These are phyloP conservation scores for Clarias magur DNA, from an alignment of 2,113 vertebrate species.

Conservation along the genomic window DNA sequence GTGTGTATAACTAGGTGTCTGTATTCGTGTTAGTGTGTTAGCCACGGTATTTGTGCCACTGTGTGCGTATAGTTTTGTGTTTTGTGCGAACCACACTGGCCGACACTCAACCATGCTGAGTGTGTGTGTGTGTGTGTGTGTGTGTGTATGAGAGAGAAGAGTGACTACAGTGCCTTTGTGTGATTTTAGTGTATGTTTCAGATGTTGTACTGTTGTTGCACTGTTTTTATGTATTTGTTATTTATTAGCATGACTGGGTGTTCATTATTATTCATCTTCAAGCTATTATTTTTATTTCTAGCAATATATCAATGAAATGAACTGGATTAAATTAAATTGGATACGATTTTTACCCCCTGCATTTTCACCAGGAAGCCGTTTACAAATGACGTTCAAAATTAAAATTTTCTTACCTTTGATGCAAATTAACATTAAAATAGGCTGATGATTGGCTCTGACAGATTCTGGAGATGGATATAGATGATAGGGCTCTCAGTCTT, in stretches of 20 bases:
- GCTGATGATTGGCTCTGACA: neutral
- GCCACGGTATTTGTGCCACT: slow-evolving; percentile 52
- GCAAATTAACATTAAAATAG: neutral
- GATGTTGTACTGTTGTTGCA: neutral
- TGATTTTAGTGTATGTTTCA: slow-evolving; percentile 5
- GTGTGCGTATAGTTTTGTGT: slow-evolving; percentile 63
- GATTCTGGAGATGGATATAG: neutral
- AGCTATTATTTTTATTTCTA: neutral
- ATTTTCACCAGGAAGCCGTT: neutral
- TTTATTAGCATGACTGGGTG: neutral
- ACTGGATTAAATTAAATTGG: neutral
- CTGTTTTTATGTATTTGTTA: neutral
- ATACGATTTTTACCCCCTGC: too few relatives aligned
- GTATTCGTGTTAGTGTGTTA: slow-evolving; percentile 40
- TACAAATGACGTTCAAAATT: neutral
- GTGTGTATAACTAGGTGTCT: slow-evolving; percentile 28
- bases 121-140: slow-evolving; percentile 32
- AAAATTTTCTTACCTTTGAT: neutral
- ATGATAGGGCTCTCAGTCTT: too few relatives aligned
- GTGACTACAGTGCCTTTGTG: neutral
- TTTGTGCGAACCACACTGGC: slow-evolving; percentile 50
- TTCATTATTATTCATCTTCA: slow-evolving; percentile 1
- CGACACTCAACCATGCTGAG: slow-evolving; percentile 32
- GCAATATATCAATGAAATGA: neutral
- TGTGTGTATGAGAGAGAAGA: slow-evolving; percentile 5